Evolutionary conservation across 2,797 vertebrate species (phyloP), one percentile per base, ranked within the genome.

Genomic region (Centropyge bicolor): DNA sequence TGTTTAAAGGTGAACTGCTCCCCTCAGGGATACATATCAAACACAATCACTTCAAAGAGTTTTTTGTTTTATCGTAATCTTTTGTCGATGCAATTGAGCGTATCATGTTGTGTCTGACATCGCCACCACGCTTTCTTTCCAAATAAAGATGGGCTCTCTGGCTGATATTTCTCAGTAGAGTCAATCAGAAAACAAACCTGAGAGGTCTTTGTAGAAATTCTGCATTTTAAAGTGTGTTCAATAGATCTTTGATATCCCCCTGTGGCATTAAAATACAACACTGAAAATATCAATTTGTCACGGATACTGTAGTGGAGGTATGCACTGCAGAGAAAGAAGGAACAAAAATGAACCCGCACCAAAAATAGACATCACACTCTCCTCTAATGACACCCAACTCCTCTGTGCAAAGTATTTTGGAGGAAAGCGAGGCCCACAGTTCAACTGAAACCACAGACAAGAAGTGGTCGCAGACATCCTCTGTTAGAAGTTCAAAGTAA

Each of bases 21-120:
- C 88, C 88, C 88, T 90, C 71, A 66, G 84, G 89, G 82, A 88
- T 62, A 72, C 82, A 83, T 84, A 82, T 90, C 74, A 89, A 89
- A 86, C 74, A 56, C 83, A 40, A 27, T 41, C 64, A 73, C 75
- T 82, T 89, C 85, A 86, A 86, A 90, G 82, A 70, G n/a, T 46
- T 86, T 71, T 36, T 59, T 56, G 64, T 86, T 80, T 77, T 67
- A 80, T 84, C 38, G 0, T 73, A 82, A 86, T 90, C 86, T 79
- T 84, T 74, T 87, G 70, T 85, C 82, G 74, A 74, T 90, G 83
- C 81, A 66, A 22, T 36, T 55, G 76, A 84, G 81, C 40, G 22
- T 78, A 56, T 82, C 63, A 35, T 83, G 80, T 70, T 70, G 76
- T 48, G 57, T 85, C 86, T 87, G 56, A 69, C 84, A 67, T 83